Conservation (phyloP, 2,113 vertebrate species). For the Prionailurus viverrinus region DNA sequence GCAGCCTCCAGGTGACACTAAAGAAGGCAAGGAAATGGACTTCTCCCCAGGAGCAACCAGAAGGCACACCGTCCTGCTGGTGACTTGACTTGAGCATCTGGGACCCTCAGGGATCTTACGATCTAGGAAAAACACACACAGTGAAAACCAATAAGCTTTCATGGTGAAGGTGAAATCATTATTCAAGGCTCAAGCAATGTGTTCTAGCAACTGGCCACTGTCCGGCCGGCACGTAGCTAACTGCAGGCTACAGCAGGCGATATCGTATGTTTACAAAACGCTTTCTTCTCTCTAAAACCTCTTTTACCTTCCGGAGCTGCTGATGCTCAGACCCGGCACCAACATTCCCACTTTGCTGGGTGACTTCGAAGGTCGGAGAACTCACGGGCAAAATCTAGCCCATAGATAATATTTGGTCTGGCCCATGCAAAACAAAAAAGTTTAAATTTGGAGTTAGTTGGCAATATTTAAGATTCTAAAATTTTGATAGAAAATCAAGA, state of each 20-base stretch:
- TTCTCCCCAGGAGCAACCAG: neutral
- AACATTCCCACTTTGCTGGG: neutral
- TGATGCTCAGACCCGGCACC: neutral
- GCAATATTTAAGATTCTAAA: neutral
- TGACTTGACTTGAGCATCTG: neutral
- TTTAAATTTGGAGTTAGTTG: neutral
- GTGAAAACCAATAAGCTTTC: neutral
- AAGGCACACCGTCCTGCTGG: neutral
- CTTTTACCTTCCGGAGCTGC: too few species aligned
- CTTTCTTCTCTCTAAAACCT: neutral
- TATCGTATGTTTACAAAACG: fast-evolving
- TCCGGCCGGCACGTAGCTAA: fast-evolving
- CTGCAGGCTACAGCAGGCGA: fast-evolving
- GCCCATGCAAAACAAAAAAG: neutral
- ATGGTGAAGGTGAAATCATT: neutral
- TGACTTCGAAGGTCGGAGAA: neutral
- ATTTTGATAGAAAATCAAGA: neutral
- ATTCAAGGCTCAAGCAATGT: neutral
- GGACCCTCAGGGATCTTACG: neutral
- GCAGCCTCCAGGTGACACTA: neutral
- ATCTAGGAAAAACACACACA: neutral
- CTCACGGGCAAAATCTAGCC: neutral
- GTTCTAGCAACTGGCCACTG: fast-evolving
- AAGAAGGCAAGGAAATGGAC: neutral
- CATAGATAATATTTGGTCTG: neutral